Percentiles rank a stretch among this genome's conserved stretches.
Conservation (phyloP, 2,888 invertebrate species). For the Xanthia togata region DNA sequence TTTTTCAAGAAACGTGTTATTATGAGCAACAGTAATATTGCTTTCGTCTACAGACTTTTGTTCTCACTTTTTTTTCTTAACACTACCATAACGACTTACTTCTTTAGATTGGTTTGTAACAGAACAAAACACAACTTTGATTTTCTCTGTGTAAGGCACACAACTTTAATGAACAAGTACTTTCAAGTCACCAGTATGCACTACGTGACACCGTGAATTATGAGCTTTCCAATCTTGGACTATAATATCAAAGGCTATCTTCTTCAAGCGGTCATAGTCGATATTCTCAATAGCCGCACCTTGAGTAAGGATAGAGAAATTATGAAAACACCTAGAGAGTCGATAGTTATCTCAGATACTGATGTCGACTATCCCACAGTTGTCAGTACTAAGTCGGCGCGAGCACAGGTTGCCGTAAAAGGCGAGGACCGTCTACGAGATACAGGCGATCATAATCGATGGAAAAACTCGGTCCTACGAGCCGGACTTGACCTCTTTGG, state of each 20-base stretch:
- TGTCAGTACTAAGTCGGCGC: conserved; percentile 83
- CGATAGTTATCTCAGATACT: conserved; percentile 82
- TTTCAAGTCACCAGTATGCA: conserved; percentile 12
- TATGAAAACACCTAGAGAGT: conserved; percentile 83
- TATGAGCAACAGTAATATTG: conserved; percentile 62
- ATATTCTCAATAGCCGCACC: conserved; percentile 68
- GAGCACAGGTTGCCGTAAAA: conserved; percentile 86
- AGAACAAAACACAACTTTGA: background rate
- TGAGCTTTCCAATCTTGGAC: conserved; percentile 50
- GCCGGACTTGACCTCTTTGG: conserved; percentile 87
- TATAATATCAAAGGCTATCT: conserved; percentile 55
- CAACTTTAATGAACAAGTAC: conserved; percentile 13
- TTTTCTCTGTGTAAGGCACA: conserved; percentile 19
- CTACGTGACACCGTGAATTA: conserved; percentile 32
- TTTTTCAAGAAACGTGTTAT: conserved; percentile 66
- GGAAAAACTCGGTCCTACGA: conserved; percentile 86
- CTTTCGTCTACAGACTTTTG: conserved; percentile 46
- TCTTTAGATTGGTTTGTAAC: conserved; percentile 33
- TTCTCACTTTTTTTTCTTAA: conserved; percentile 36
- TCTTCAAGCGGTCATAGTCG: conserved; percentile 42
- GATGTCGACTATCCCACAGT: conserved; percentile 87
- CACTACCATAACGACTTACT: conserved; percentile 16
- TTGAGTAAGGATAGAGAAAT: conserved; percentile 82
- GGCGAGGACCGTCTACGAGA: conserved; percentile 80
- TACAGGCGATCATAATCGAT: conserved; percentile 83